These are phyloP conservation scores for Cistogaster globosa DNA, from an alignment of 2,888 invertebrate species.

Conservation along the genomic window DNA sequence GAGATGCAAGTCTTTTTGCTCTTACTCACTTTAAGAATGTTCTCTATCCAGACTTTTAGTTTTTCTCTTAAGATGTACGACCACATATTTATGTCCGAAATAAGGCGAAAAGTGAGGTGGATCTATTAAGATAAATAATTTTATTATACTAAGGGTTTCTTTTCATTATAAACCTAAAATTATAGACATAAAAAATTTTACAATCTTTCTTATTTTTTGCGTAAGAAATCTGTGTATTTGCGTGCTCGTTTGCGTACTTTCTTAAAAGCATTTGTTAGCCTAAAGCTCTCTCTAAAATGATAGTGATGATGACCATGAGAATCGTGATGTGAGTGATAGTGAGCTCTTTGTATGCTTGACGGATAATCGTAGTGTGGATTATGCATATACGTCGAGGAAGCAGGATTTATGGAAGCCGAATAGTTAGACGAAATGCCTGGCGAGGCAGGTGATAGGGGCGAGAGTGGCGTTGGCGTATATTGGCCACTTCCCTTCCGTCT, in stretches of 20 bases:
- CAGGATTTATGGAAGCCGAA: constrained; percentile 77
- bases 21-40: constrained; percentile 39
- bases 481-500: constrained; percentile 76
- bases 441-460: constrained; percentile 78
- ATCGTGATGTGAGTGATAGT: constrained; percentile 74
- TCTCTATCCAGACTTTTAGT: constrained; percentile 70
- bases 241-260: constrained; percentile 82
- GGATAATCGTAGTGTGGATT: constrained; percentile 71
- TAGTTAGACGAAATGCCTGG: constrained; percentile 75
- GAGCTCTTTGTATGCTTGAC: constrained; percentile 52
- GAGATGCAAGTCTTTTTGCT: not conserved
- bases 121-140: constrained; percentile 45
- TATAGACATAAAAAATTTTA: not conserved
- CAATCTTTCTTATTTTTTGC: constrained; percentile 78
- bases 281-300: constrained; percentile 80
- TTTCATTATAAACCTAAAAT: not conserved
- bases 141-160: constrained; percentile 3
- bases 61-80: constrained; percentile 76
- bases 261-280: constrained; percentile 80
- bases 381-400: constrained; percentile 77
- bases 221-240: constrained; percentile 82
- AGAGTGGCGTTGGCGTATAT: constrained; percentile 75
- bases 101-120: constrained; percentile 78
- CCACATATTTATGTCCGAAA: constrained; percentile 80
- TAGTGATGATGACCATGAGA: constrained; percentile 77